Evolutionary conservation across 2,797 vertebrate genomes (phyloP), one percentile per base, ranked within the genome.

Genomic region (Paedocypris micromegethes): DNA sequence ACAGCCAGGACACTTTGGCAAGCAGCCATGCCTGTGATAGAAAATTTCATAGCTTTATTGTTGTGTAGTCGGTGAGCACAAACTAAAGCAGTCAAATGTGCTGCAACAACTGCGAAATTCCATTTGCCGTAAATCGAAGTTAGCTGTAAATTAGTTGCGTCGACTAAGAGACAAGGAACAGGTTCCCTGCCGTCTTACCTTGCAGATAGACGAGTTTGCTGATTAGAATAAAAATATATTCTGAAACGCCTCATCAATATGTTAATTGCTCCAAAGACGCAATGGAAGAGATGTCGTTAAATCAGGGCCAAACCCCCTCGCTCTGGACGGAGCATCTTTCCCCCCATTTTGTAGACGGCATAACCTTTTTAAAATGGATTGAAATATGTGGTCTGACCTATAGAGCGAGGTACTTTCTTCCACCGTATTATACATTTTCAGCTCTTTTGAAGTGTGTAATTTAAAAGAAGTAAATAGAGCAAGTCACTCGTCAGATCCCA

Each of bases 151-250:
- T 9, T 57, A 5, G 52, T 70, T 63, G 68, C 37, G 37, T 55
- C 52, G 55, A 60, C 59, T 70, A 70, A 70, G 57, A 63, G 68
- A 70, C 68, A 70, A 41, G 68, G 42, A 44, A 70, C 68, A 62
- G 68, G 68, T 60, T 49, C 68, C 68, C 68, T 50, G 68, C 68
- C 57, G 68, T 57, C 53, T 50, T 70, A 62, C 47, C 61, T 57
- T 63, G 52, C 59, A 70, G 63, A 23, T 23, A 23, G 23, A 70
- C 63, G 59, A 70, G 68, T 23, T 47, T 57, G 41, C 68, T 70
- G 68, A 70, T 70, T 70, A 70, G 46, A 70, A 70, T 70, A 70
- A 50, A 53, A 70, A 70, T 64, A 70, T 70, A 70, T 70, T 70
- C 68, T 5, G 56, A 63, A 70, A 70, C 37, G 59, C 51, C 59